Percentiles rank a stretch among this genome's conserved stretches.
Conservation (phyloP, 2,113 vertebrate species). For the Scopus umbretta region DNA sequence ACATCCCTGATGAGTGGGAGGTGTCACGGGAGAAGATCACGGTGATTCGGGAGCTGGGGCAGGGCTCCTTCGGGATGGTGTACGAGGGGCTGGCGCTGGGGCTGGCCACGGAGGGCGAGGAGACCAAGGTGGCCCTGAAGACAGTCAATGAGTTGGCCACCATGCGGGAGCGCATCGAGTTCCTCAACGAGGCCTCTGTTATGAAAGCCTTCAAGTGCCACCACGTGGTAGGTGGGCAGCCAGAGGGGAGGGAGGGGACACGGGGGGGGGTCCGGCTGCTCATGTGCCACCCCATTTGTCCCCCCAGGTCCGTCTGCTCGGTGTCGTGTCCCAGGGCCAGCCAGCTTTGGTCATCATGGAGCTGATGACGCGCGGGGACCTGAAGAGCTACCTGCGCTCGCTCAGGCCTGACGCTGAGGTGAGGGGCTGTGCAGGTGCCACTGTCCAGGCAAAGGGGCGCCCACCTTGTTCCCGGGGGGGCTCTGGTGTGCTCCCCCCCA, state of each 20-base stretch:
- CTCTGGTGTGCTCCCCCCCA: rapidly evolving
- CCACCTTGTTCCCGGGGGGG: rapidly evolving
- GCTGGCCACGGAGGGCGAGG: constrained; percentile 52
- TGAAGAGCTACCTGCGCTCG: constrained; percentile 80
- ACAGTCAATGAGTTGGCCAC: constrained; percentile 80
- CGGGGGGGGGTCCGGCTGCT: rapidly evolving
- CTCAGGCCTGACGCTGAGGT: constrained; percentile 76
- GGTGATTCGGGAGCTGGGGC: constrained; percentile 77
- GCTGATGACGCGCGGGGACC: constrained; percentile 78
- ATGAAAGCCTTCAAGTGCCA: constrained; percentile 84
- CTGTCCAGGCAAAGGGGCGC: neutral
- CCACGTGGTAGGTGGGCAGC: constrained; percentile 70
- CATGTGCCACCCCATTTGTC: neutral
- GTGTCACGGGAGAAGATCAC: constrained; percentile 77
- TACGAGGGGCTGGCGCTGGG: constrained; percentile 74
- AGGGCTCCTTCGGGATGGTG: constrained; percentile 83
- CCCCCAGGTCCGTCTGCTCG: constrained; percentile 75
- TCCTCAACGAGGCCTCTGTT: constrained; percentile 82
- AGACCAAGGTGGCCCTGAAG: constrained; percentile 78
- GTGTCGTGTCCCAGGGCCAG: constrained; percentile 79
- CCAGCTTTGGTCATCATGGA: constrained; percentile 84
- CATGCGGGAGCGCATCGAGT: constrained; percentile 74
- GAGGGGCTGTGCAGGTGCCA: neutral
- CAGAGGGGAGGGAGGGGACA: too few species aligned
- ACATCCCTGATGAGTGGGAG: constrained; percentile 79